Conservation (phyloP, 1,140 invertebrate genomes). For the Paralvinella palmiformis region DNA sequence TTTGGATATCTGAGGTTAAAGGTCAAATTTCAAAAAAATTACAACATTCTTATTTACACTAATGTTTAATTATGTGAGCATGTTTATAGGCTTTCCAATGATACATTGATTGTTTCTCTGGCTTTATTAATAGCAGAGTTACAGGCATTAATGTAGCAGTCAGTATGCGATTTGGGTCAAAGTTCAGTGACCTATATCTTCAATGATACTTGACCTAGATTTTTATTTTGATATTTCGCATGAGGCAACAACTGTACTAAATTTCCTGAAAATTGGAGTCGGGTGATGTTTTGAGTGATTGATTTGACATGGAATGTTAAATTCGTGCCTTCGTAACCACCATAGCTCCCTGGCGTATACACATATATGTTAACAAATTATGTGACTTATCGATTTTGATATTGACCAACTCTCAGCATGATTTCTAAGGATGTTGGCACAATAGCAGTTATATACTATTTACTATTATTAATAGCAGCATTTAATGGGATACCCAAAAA, state of each 20-base stretch:
- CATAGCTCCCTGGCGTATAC: too few relatives aligned
- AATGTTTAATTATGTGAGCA: neutral
- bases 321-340: too few relatives aligned
- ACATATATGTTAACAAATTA: too few relatives aligned
- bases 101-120: neutral
- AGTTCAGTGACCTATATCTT: slow-evolving; percentile 5
- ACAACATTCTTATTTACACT: neutral
- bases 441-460: too few relatives aligned
- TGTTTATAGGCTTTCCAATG: slow-evolving; percentile 5
- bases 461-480: too few relatives aligned
- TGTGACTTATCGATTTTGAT: too few relatives aligned
- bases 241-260: slow-evolving; percentile 8
- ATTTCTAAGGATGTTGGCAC: too few relatives aligned
- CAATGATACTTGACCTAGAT: neutral
- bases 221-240: neutral
- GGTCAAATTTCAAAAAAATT: neutral
- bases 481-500: too few relatives aligned
- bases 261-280: neutral
- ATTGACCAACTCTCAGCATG: too few relatives aligned
- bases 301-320: neutral
- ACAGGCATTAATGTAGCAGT: neutral
- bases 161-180: slow-evolving; percentile 1
- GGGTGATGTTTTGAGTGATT: slow-evolving; percentile 4
- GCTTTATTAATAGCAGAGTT: slow-evolving; percentile 1
- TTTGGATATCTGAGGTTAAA: slow-evolving; percentile 6